Evolutionary conservation across 37 sponge, comb jelly and placozoan genomes (phyloP), one percentile per base, ranked within the genome.

Genomic region (Cladorhizidae sp.): DNA sequence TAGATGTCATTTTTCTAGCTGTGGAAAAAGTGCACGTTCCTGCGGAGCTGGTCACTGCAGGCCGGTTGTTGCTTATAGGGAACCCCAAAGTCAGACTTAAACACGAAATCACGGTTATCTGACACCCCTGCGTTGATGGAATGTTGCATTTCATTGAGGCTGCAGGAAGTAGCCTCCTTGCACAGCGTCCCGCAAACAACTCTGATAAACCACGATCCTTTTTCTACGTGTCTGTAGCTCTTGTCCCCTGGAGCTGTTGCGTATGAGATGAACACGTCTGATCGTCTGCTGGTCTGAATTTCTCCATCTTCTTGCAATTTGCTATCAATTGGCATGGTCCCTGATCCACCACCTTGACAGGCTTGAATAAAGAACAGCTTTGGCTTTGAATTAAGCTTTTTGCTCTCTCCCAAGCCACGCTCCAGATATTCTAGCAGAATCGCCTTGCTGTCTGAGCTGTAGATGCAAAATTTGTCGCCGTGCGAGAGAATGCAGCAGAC

Each of bases 321-420:
- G n/a, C n/a, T n/a, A n/a, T n/a, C n/a, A n/a, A n/a, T n/a, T n/a
- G n/a, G n/a, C n/a, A n/a, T n/a, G 9, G 49, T 45, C 49, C 49
- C 49, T 9, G 9, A 45, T 45, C 49, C 49, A 12, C 9, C 49
- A 25, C 96, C 96, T 23, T 93, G 74, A 83, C 96, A 95, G 20
- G 96, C 96, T 69, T 95, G 96, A 9, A 95, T 57, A 69, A 95
- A 95, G 77, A 95, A 93, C 58, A 95, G 35, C 80, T 95, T 95
- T 23, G 96, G 96, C 54, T 95, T 95, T 11, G 71, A 77, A 0
- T 23, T 57, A 1, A 95, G 83, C 11, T 68, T 40, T 26, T 32
- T 70, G 50, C 90, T 85, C 51, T 37, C 64, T 0, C 40, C 72
- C 32, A 49, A 72, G 54, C 84, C 77, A 32, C 92, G 45, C 43